phyloP scores from a whole-genome alignment of 1,140 invertebrate genomes.

The Idris sp. region DNA sequence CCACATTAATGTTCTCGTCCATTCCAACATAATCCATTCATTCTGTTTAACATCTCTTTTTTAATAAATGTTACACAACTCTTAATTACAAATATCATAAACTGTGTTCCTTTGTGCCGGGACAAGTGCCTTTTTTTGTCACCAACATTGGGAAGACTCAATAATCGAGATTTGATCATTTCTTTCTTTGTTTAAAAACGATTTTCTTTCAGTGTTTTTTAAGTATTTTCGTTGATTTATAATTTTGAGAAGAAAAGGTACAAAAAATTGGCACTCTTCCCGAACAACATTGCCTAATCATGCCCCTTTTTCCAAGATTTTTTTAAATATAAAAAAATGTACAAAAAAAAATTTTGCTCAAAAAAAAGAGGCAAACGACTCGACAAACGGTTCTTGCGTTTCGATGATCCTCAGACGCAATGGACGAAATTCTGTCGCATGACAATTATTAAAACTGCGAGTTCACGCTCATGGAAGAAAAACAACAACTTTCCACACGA shows the following conservation, averaged over 20 bases:
- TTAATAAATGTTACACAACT: conserved; percentile 64
- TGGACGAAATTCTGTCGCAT: background rate
- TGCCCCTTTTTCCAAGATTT: too few relatives aligned
- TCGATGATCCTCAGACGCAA: too few relatives aligned
- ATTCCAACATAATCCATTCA: conserved; percentile 52
- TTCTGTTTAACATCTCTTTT: conserved; percentile 47
- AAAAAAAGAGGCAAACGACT: background rate
- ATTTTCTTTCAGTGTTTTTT: too few relatives aligned
- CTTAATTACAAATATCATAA: conserved; percentile 63
- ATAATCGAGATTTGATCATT: conserved; percentile 7
- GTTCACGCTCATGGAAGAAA: conserved; percentile 52
- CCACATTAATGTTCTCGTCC: conserved; percentile 25
- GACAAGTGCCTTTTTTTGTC: conserved; percentile 31
- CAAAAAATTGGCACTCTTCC: too few relatives aligned
- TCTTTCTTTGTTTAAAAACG: too few relatives aligned
- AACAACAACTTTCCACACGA: conserved; percentile 60
- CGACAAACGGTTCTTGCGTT: too few relatives aligned
- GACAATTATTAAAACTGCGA: too few relatives aligned
- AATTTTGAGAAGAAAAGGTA: too few relatives aligned
- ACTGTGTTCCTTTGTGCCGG: conserved; percentile 63
- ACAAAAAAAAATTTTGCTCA: too few relatives aligned
- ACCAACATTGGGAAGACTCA: conserved; percentile 18
- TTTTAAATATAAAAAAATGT: too few relatives aligned
- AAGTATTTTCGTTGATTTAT: too few relatives aligned
- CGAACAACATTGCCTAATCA: too few relatives aligned